These are phyloP conservation scores for Sarcophaga variegata DNA, from an alignment of 2,888 invertebrate species.

Conservation along the genomic window DNA sequence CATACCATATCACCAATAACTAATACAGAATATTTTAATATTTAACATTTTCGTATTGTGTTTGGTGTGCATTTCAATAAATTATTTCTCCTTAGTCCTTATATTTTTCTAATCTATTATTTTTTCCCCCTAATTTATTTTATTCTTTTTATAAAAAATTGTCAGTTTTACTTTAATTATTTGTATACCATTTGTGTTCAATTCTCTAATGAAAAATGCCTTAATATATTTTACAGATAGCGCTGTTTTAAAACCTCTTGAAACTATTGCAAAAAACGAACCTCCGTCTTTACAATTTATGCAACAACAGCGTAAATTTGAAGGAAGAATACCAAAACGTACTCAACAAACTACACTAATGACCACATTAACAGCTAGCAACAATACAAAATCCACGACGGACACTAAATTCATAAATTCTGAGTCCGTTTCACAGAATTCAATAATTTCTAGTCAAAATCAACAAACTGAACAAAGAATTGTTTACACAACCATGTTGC, in stretches of 20 bases:
- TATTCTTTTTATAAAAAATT: conserved; percentile 6
- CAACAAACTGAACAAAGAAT: conserved; percentile 72
- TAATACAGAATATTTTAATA: background rate
- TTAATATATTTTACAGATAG: conserved; percentile 58
- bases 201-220: background rate
- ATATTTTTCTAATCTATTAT: background rate
- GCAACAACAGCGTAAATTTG: conserved; percentile 80
- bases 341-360: conserved; percentile 73
- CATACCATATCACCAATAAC: conserved; percentile 7
- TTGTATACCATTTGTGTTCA: background rate
- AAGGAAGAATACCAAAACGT: conserved; percentile 81
- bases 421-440: conserved; percentile 54
- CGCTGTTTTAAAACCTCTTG: conserved; percentile 49
- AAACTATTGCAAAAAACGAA: conserved; percentile 69
- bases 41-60: background rate
- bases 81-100: background rate
- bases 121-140: background rate
- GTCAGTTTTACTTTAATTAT: background rate
- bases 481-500: conserved; percentile 77
- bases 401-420: conserved; percentile 36
- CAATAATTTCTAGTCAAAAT: conserved; percentile 65
- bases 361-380: conserved; percentile 51
- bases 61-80: background rate
- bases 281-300: conserved; percentile 79
- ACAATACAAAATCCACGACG: conserved; percentile 55